Conservation (phyloP, 2,113 vertebrate species). For the Stigmatopora nigra region DNA sequence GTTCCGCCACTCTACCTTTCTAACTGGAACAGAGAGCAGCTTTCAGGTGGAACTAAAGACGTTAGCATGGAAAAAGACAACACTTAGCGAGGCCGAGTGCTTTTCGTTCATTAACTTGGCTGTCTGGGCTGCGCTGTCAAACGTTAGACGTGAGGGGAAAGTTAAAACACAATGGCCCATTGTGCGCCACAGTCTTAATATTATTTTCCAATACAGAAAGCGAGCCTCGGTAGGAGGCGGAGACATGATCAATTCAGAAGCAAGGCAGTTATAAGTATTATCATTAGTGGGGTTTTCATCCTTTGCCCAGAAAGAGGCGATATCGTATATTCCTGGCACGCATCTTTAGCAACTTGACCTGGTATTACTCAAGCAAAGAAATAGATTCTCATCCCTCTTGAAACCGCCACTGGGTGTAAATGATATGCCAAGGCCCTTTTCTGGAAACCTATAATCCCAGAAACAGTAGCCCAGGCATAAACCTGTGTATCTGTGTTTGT, state of each 20-base stretch:
- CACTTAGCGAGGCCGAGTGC: conserved; percentile 48
- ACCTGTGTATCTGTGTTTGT: conserved; percentile 45
- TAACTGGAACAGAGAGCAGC: conserved; percentile 16
- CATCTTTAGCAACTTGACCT: conserved; percentile 56
- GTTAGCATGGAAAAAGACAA: conserved; percentile 33
- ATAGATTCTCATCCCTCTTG: conserved; percentile 41
- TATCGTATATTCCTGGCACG: conserved; percentile 43
- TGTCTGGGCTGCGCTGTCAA: conserved; percentile 53
- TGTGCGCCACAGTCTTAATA: conserved; percentile 38
- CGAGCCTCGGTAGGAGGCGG: conserved; percentile 20
- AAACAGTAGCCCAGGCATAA: conserved; percentile 54
- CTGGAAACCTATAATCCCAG: conserved; percentile 55
- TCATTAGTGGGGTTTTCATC: conserved; percentile 48
- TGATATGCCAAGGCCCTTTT: conserved; percentile 44
- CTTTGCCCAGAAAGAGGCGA: conserved; percentile 21
- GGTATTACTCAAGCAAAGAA: conserved; percentile 50
- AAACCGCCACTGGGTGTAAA: conserved; percentile 53
- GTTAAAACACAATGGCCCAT: conserved; percentile 45
- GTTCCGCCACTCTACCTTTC: not conserved
- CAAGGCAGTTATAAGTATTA: conserved; percentile 48
- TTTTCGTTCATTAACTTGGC: conserved; percentile 64
- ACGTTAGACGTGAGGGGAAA: conserved; percentile 52
- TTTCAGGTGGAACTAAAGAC: conserved; percentile 31
- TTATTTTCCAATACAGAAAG: conserved; percentile 41
- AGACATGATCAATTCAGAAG: conserved; percentile 39